A percentile compares a stretch with the other conserved stretches of the same genome.
Conservation (phyloP, 2,888 invertebrate species). For the Fragum sueziense region DNA sequence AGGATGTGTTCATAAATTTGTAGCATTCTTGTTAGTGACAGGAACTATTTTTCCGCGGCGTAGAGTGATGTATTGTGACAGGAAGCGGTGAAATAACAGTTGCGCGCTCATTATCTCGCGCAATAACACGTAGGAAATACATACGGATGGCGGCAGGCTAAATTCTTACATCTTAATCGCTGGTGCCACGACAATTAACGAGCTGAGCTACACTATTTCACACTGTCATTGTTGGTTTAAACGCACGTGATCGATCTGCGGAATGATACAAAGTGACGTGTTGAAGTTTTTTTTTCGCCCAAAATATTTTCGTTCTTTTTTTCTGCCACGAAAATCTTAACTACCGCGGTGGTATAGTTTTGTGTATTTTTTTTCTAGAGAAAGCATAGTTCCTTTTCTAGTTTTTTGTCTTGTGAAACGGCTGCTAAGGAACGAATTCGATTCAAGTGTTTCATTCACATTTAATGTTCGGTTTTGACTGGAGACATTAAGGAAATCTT, state of each 20-base stretch:
- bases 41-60: slow-evolving; percentile 58
- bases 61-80: slow-evolving; percentile 63
- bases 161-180: slow-evolving; percentile 54
- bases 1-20: slow-evolving; percentile 52
- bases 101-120: slow-evolving; percentile 44
- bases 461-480: no score
- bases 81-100: slow-evolving; percentile 52
- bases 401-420: no score
- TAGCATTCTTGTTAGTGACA: slow-evolving; percentile 57
- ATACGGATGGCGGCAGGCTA: slow-evolving; percentile 41
- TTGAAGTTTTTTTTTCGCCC: background rate
- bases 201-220: slow-evolving; percentile 11
- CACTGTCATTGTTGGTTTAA: slow-evolving; percentile 22
- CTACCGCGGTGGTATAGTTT: background rate
- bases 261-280: background rate
- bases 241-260: slow-evolving; percentile 3
- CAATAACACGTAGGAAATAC: slow-evolving; percentile 32
- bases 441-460: no score
- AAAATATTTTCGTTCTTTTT: background rate
- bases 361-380: no score
- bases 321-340: background rate
- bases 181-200: slow-evolving; percentile 39
- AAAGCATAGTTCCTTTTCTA: no score
- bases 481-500: no score
- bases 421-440: no score